A percentile compares a stretch with the other conserved stretches of the same genome.
Evolutionary conservation across 1,140 invertebrate genomes (phyloP).

Genomic region (Paraescarpia echinospica): DNA sequence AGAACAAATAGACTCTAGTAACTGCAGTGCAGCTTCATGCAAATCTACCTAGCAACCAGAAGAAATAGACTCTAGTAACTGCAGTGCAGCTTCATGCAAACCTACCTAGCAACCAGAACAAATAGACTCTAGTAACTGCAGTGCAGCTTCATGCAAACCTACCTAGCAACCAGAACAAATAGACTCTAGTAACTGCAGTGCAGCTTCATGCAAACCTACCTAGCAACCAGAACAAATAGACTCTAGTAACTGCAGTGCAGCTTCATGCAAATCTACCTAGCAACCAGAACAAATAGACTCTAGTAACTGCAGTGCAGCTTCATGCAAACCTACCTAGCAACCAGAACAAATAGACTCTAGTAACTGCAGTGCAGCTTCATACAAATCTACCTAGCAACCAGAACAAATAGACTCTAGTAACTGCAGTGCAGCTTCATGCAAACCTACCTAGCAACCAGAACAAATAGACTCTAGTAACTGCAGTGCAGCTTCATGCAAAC

Average conservation of each 20-base stretch:
- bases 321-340: too few relatives aligned
- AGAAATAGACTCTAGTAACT: background rate
- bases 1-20: background rate
- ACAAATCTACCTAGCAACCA: too few relatives aligned
- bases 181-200: background rate
- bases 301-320: background rate
- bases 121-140: background rate
- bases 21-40: background rate
- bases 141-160: too few relatives aligned
- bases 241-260: background rate
- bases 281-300: background rate
- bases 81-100: background rate
- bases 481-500: background rate
- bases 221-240: slow-evolving; percentile 7
- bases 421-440: background rate
- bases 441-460: too few relatives aligned
- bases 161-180: slow-evolving; percentile 15
- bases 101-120: slow-evolving; percentile 19
- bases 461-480: background rate
- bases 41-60: too few relatives aligned
- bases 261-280: too few relatives aligned
- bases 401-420: background rate
- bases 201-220: too few relatives aligned
- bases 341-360: background rate
- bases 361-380: background rate